phyloP scores from a whole-genome alignment of 2,888 invertebrate species.

The Congeria kusceri region DNA sequence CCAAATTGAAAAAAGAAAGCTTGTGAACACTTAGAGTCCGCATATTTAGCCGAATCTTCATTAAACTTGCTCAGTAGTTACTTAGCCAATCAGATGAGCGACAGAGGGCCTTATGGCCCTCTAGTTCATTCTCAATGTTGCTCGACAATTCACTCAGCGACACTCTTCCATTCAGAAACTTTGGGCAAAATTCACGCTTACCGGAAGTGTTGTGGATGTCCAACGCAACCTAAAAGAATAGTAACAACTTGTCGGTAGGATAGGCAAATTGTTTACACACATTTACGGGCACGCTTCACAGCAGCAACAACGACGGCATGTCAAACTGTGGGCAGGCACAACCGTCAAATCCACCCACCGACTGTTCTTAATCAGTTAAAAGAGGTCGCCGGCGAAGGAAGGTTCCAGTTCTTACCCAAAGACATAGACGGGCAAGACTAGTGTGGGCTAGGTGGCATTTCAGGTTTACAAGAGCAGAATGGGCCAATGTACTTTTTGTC shows the following conservation, averaged over 20 bases:
- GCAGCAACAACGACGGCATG: conserved; percentile 6
- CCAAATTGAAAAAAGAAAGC: too few relatives aligned
- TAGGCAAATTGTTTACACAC: conserved; percentile 27
- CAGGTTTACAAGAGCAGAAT: conserved; percentile 43
- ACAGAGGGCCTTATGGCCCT: too few relatives aligned
- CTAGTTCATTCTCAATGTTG: too few relatives aligned
- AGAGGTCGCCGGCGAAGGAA: conserved; percentile 9
- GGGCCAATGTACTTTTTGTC: conserved; percentile 47
- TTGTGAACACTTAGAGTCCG: too few relatives aligned
- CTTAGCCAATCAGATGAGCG: too few relatives aligned
- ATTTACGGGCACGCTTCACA: conserved; percentile 13
- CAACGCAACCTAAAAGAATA: neutral
- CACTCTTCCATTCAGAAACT: too few relatives aligned
- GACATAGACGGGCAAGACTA: conserved; percentile 18
- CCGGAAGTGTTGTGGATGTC: conserved; percentile 35
- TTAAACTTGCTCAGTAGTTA: too few relatives aligned
- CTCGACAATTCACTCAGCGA: too few relatives aligned
- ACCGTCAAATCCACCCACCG: conserved; percentile 2
- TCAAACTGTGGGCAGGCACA: neutral
- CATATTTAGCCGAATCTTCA: too few relatives aligned
- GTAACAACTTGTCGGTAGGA: conserved; percentile 27
- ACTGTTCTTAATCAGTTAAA: conserved; percentile 24
- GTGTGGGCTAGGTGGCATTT: conserved; percentile 35
- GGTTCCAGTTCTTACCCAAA: conserved; percentile 3
- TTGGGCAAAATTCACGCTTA: conserved; percentile 24